phyloP scores from a whole-genome alignment of 2,113 vertebrate genomes.

The Pseudolaguvia tuberculata region DNA sequence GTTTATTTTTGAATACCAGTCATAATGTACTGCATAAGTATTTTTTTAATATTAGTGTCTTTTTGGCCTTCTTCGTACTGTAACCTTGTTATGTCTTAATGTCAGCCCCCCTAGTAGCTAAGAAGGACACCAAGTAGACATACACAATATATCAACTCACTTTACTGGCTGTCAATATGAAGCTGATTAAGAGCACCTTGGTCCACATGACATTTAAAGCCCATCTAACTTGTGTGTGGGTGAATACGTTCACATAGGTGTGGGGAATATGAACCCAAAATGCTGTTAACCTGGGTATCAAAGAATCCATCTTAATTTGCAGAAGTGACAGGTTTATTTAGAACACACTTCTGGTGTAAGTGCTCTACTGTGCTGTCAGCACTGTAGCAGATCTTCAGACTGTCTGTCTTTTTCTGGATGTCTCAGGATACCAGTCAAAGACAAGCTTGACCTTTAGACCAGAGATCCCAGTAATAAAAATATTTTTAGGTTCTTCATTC shows the following conservation, averaged over 20 bases:
- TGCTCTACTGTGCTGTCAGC: constrained; percentile 29
- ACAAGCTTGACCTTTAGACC: constrained; percentile 9
- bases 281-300: constrained; percentile 24
- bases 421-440: constrained; percentile 12
- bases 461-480: background rate
- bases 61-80: constrained; percentile 1
- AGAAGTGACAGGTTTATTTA: constrained; percentile 43
- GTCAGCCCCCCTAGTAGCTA: background rate
- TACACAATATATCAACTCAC: constrained; percentile 4
- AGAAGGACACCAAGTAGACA: constrained; percentile 4
- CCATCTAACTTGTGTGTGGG: background rate
- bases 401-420: constrained; percentile 18
- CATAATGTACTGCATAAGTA: constrained; percentile 19
- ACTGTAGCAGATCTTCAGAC: constrained; percentile 7
- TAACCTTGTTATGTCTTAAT: constrained; percentile 16
- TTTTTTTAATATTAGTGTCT: constrained; percentile 19
- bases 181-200: constrained; percentile 25
- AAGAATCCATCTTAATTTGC: constrained; percentile 44
- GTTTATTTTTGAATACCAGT: constrained; percentile 19
- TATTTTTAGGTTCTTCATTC: background rate
- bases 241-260: background rate
- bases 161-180: constrained; percentile 31
- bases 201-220: constrained; percentile 18
- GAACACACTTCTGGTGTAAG: constrained; percentile 29
- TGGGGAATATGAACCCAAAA: constrained; percentile 19